phyloP scores from a whole-genome alignment of 2,888 invertebrate genomes.

The Ophioninae sp. region DNA sequence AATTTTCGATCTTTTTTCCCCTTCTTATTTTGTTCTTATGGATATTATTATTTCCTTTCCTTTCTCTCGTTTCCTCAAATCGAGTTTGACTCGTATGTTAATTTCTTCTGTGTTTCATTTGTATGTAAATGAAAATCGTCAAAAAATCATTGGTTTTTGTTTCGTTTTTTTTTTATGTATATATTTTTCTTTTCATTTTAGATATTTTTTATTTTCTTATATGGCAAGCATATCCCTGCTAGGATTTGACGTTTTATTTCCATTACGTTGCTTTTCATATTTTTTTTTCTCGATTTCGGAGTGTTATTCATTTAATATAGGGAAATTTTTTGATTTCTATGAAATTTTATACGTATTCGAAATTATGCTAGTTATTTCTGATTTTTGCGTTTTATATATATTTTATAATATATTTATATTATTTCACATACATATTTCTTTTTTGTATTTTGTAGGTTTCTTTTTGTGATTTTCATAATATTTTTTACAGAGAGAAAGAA shows the following conservation, averaged over 20 bases:
- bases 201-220: too few species aligned
- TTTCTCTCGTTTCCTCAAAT: background rate
- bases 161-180: too few species aligned
- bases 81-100: too few species aligned
- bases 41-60: background rate
- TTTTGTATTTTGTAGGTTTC: background rate
- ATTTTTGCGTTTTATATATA: background rate
- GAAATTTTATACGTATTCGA: too few species aligned
- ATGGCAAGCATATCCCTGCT: too few species aligned
- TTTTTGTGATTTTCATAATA: too few species aligned
- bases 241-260: too few species aligned
- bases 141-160: too few species aligned
- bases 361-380: background rate
- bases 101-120: too few species aligned
- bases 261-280: background rate
- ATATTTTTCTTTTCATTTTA: too few species aligned
- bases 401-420: background rate
- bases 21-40: background rate
- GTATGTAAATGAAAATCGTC: too few species aligned
- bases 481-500: background rate
- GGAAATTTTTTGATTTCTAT: background rate
- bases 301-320: background rate
- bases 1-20: background rate
- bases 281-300: background rate
- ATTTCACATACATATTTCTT: background rate